phyloP scores from a whole-genome alignment of 2,797 vertebrate genomes.

The Ceryle rudis region DNA sequence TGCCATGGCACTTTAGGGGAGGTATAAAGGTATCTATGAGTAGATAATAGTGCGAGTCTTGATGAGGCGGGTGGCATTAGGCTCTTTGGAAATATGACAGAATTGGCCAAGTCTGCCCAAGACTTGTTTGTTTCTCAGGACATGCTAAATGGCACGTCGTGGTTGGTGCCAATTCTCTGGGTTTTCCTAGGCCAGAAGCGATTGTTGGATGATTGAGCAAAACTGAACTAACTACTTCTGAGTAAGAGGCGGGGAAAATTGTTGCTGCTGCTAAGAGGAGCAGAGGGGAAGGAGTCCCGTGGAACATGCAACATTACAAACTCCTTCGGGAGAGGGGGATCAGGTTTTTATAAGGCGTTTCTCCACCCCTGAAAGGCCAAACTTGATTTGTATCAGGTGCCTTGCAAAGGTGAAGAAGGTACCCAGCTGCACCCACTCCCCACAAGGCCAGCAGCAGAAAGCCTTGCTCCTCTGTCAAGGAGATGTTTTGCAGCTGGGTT shows the following conservation, averaged over 20 bases:
- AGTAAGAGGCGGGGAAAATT: neutral
- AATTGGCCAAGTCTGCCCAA: no score
- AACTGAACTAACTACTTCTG: neutral
- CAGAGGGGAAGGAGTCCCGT: neutral
- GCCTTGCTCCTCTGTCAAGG: neutral
- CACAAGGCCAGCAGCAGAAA: neutral
- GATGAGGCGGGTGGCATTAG: neutral
- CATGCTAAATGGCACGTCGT: neutral
- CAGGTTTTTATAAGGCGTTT: neutral
- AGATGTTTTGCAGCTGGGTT: neutral
- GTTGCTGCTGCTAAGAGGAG: neutral
- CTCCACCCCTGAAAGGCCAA: neutral
- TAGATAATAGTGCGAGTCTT: neutral
- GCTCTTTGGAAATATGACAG: neutral
- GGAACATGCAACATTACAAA: accelerated
- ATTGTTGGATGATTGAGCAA: neutral
- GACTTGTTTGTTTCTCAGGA: neutral
- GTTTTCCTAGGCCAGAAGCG: neutral
- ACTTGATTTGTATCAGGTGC: neutral
- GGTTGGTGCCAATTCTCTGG: neutral
- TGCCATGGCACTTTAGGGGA: accelerated
- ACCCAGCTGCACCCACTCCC: neutral
- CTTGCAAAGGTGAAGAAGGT: neutral
- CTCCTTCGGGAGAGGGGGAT: no score
- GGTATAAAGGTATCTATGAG: neutral